These are phyloP conservation scores for Mnemiopsis leidyi DNA, from an alignment of 37 sponge, comb jelly and placozoan genomes.

Conservation along the genomic window DNA sequence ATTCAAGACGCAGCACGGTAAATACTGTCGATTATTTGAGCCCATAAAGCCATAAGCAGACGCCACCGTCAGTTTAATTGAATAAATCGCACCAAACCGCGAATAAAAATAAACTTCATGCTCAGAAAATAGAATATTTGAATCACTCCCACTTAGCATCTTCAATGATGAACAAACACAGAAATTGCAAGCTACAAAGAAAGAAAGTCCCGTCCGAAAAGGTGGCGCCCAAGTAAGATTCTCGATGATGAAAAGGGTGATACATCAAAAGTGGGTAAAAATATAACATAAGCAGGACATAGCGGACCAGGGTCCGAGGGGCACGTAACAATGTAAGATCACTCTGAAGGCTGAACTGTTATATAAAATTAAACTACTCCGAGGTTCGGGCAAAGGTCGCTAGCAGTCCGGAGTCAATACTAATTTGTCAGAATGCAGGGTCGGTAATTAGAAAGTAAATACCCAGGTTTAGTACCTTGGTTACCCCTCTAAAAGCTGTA, in stretches of 20 bases:
- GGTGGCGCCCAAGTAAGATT: not conserved
- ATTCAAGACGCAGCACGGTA: not conserved
- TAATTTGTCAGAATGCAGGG: not conserved
- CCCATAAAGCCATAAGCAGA: not conserved
- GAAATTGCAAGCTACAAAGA: not conserved
- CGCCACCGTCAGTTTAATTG: not conserved
- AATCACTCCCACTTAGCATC: not conserved
- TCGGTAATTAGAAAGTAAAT: constrained; percentile 41
- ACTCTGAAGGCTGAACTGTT: not conserved
- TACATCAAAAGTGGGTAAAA: not conserved
- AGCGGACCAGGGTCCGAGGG: not conserved
- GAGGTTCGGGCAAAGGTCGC: not conserved
- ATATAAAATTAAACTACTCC: not conserved
- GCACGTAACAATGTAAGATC: not conserved
- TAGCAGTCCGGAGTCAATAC: not conserved
- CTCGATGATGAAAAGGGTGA: too few relatives aligned
- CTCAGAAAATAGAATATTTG: not conserved
- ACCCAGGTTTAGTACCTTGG: not conserved
- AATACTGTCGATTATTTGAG: too few relatives aligned
- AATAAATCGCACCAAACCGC: not conserved
- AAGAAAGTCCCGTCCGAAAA: not conserved
- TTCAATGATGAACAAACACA: not conserved
- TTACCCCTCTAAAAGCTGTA: constrained; percentile 10
- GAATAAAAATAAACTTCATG: not conserved
- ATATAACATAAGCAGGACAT: not conserved